phyloP scores from a whole-genome alignment of 1,140 invertebrate species.

The Paramacrobiotus metropolitanus region DNA sequence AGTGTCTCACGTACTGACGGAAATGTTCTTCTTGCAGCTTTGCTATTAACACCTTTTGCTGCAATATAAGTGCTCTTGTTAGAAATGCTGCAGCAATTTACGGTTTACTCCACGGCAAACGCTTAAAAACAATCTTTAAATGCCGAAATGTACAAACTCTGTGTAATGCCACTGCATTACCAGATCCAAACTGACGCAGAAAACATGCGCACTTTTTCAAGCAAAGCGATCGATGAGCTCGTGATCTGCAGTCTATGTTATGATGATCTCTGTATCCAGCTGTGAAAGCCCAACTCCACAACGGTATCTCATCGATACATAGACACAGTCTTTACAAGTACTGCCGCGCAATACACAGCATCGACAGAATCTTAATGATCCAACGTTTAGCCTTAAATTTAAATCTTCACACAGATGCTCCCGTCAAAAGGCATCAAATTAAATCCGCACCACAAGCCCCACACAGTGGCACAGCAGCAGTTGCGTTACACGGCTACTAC shows the following conservation, averaged over 20 bases:
- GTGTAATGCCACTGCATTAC: background rate
- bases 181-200: background rate
- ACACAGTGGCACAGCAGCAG: too few relatives aligned
- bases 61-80: conserved; percentile 9
- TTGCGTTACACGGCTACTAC: too few relatives aligned
- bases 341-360: too few relatives aligned
- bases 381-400: too few relatives aligned
- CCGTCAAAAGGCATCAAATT: too few relatives aligned
- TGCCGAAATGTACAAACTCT: background rate
- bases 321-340: too few relatives aligned
- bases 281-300: too few relatives aligned
- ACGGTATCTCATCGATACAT: too few relatives aligned
- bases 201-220: background rate
- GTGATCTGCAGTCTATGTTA: background rate
- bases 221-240: background rate
- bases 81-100: background rate
- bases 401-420: too few relatives aligned
- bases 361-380: too few relatives aligned
- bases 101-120: background rate
- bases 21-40: conserved; percentile 93
- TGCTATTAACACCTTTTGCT: conserved; percentile 70
- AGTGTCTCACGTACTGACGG: conserved; percentile 82
- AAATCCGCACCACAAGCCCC: too few relatives aligned
- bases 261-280: too few relatives aligned
- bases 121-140: background rate